Conservation (phyloP, 2,888 invertebrate genomes). For the Cremastobaeus sp. region DNA sequence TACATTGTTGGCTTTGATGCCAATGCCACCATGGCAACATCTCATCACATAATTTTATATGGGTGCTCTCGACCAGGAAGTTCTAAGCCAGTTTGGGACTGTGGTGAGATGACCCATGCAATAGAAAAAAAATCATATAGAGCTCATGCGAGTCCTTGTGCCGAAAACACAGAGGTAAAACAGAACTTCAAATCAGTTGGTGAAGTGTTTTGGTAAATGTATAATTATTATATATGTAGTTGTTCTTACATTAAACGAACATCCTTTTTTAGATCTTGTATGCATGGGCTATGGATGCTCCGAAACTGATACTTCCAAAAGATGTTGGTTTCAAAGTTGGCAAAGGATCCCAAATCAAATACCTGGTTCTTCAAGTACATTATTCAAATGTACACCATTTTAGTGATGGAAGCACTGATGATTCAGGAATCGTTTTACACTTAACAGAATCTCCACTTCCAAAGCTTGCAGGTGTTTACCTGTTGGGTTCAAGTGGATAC, state of each 20-base stretch:
- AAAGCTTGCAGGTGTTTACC: constrained; percentile 93
- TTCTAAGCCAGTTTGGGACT: constrained; percentile 88
- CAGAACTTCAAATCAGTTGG: neutral
- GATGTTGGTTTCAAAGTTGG: constrained; percentile 97
- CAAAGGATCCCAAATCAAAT: constrained; percentile 87
- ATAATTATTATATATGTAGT: neutral
- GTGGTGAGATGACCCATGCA: constrained; percentile 92
- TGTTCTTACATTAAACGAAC: neutral
- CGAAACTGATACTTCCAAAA: constrained; percentile 87
- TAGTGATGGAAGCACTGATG: constrained; percentile 86
- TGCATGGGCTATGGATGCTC: constrained; percentile 97
- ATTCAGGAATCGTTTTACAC: constrained; percentile 89
- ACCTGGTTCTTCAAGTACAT: constrained; percentile 96
- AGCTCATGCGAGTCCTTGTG: constrained; percentile 86
- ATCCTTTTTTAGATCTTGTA: constrained; percentile 88
- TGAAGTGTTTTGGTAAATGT: neutral
- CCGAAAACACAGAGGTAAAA: constrained; percentile 83
- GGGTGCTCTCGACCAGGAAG: constrained; percentile 91
- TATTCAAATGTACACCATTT: constrained; percentile 85
- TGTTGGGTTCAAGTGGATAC: constrained; percentile 91
- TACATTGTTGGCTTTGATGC: constrained; percentile 96
- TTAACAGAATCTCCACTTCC: constrained; percentile 88
- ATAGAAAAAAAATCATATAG: constrained; percentile 75
- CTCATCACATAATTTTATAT: constrained; percentile 96
- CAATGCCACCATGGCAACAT: constrained; percentile 92